Evolutionary conservation across 2,797 vertebrate species (phyloP), one percentile per base, ranked within the genome.

Genomic region (Dendrocincla fuliginosa): DNA sequence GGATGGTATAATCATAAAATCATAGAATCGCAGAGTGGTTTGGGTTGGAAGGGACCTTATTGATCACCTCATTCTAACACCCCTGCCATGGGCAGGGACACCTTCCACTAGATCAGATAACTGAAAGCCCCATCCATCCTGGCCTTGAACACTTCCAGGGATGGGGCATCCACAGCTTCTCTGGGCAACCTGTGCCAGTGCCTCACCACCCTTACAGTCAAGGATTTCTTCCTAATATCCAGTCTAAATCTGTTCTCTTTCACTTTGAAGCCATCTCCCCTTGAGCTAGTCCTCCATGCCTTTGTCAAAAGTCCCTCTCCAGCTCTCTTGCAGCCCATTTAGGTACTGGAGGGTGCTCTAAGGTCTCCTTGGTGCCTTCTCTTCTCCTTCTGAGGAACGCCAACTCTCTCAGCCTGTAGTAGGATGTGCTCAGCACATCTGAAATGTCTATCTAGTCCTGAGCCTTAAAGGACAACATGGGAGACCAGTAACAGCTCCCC

Each of bases 401-500:
- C 35, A 19, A 28, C 16, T 39, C 25, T 18, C 16, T 60, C 35
- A 60, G 35, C 10, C 7, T 18, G 2, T 9, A 30, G 23, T 11
- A 9, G 60, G 32, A 13, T 56, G n/a, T 4, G 32, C 20, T 73
- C 5, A 3, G 50, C n/a, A 27, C 37, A 27, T 20, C 16, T 42
- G 10, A 79, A 68, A 50, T 1, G 0, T 3, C 37, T 84, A 8
- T 3, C 0, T 15, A 27, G 37, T 37, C 39, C 56, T 63, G n/a
- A 61, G 18, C 32, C 46, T 50, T 24, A 47, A 27, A 67, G 53
- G 13, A 16, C 28, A 20, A 50, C 0, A 0, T 3, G 4, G n/a
- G 30, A 68, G 11, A 50, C 24, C 8, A 79, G 3, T 8, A 79
- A 5, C 49, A 70, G 18, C 41, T 35, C 13, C 14, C 11, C 8